Evolutionary conservation across 2,113 vertebrate genomes (phyloP).

Genomic region (Lepus timidus): DNA sequence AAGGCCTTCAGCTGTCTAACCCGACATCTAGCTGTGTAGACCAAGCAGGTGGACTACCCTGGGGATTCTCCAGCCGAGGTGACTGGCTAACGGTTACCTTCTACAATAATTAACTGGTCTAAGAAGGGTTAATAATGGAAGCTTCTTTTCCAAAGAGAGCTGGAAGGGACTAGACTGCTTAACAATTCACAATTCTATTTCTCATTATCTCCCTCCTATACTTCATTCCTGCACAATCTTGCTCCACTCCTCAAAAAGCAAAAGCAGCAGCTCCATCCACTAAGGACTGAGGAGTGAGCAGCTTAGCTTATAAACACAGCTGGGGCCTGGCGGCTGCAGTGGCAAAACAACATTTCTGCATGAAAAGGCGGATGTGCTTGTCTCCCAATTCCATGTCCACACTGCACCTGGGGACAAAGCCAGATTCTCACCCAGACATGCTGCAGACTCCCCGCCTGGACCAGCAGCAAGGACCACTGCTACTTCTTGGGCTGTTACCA

Average conservation of each 20-base stretch:
- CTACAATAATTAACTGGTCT: background rate
- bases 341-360: background rate
- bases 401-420: background rate
- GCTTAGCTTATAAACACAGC: background rate
- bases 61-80: background rate
- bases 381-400: background rate
- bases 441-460: background rate
- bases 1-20: background rate
- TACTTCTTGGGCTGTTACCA: background rate
- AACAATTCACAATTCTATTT: background rate
- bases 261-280: background rate
- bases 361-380: background rate
- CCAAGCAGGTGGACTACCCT: background rate
- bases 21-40: background rate
- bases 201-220: background rate
- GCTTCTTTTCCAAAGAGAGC: background rate
- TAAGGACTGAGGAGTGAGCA: background rate
- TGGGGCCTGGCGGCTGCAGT: background rate
- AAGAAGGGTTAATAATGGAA: background rate
- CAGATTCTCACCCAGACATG: background rate
- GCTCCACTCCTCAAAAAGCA: background rate
- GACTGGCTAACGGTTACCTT: background rate
- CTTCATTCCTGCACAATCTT: background rate
- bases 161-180: background rate
- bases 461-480: background rate